These are phyloP conservation scores for Pecten maximus DNA, from an alignment of 2,888 invertebrate genomes.

Conservation along the genomic window DNA sequence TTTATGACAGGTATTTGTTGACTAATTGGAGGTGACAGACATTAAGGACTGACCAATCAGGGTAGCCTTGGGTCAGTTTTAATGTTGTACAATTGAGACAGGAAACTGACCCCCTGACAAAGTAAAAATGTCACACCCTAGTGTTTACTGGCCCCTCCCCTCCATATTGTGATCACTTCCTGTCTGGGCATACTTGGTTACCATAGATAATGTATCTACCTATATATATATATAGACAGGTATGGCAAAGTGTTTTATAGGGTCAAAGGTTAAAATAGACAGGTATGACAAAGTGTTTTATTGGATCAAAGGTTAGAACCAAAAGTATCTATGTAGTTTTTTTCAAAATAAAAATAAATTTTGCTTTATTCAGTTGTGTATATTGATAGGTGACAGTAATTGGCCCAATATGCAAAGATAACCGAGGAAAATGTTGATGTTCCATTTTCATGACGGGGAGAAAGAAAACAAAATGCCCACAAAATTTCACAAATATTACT, in stretches of 20 bases:
- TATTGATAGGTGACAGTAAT: background rate
- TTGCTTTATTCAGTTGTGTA: no score
- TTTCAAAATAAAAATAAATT: no score
- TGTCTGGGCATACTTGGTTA: background rate
- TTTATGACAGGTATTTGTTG: conserved; percentile 22
- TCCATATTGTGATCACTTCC: background rate
- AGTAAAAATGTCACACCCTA: background rate
- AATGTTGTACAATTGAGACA: background rate
- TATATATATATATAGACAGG: background rate
- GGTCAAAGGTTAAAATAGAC: background rate
- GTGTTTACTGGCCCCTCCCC: background rate
- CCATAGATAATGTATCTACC: background rate
- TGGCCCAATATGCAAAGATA: background rate
- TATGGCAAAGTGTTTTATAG: background rate
- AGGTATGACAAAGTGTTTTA: background rate
- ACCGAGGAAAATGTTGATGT: background rate
- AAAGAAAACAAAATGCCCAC: background rate
- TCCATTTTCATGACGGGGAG: background rate
- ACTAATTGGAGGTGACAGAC: background rate
- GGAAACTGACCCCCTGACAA: conserved; percentile 1
- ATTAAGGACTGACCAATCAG: background rate
- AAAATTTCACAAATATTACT: background rate
- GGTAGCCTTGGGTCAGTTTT: background rate
- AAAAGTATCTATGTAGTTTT: no score
- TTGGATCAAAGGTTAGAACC: background rate